These are phyloP conservation scores for Lota lota DNA, from an alignment of 2,113 vertebrate species.

Conservation along the genomic window DNA sequence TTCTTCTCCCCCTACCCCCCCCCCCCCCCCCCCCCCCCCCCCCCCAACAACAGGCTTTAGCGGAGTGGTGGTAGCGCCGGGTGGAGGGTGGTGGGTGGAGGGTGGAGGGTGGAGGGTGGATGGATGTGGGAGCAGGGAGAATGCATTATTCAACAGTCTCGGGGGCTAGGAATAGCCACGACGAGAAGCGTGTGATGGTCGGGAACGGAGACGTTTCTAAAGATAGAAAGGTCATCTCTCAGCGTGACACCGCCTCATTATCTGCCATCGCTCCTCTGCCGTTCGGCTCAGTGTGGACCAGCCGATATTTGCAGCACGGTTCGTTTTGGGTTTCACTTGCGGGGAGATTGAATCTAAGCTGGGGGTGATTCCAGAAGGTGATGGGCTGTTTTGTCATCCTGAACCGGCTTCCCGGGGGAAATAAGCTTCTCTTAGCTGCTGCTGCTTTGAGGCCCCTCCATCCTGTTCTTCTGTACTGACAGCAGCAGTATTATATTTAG, in stretches of 20 bases:
- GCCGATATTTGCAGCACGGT: not conserved
- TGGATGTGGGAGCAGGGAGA: conserved; percentile 15
- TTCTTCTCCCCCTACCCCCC: not conserved
- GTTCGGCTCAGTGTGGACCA: conserved; percentile 30
- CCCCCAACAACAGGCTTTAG: conserved; percentile 32
- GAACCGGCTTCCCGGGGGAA: conserved; percentile 17
- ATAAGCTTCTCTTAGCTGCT: conserved; percentile 2
- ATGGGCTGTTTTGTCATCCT: conserved; percentile 48
- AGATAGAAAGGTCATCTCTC: conserved; percentile 70
- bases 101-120: not conserved
- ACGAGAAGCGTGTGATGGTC: conserved; percentile 25
- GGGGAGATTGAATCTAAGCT: conserved; percentile 2
- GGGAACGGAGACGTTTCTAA: conserved; percentile 43
- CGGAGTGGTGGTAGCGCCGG: not conserved
- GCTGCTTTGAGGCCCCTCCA: not conserved
- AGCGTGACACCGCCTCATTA: conserved; percentile 39
- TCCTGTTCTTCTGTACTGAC: conserved; percentile 1
- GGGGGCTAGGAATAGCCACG: conserved; percentile 69
- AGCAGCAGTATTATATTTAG: conserved; percentile 46
- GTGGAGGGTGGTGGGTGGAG: conserved; percentile 14
- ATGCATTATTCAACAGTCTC: conserved; percentile 72
- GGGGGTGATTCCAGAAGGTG: conserved; percentile 22
- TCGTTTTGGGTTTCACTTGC: not conserved
- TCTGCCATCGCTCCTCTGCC: conserved; percentile 6
- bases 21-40: conserved; percentile 13